A percentile compares a stretch with the other conserved stretches of the same genome.
These are phyloP conservation scores for zebrafish (Danio rerio) DNA, from an alignment of 2,113 vertebrate species.

Conservation along the genomic window GRCz12tu NC_133188.1:29421501-29422000, in stretches of 20 bases:
- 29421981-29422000: conserved; percentile 58
- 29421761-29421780: conserved; percentile 69
- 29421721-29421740: conserved; percentile 65
- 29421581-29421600: conserved; percentile 45
- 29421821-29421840: conserved; percentile 79
- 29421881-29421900: conserved; percentile 77
- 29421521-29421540: conserved; percentile 40
- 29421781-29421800: conserved; percentile 75
- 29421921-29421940: conserved; percentile 72
- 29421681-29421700: conserved; percentile 54
- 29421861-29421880: conserved; percentile 77
- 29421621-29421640: conserved; percentile 54
- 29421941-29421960: conserved; percentile 81
- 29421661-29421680: conserved; percentile 22
- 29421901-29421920: conserved; percentile 72
- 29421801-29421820: conserved; percentile 80
- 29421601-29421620: conserved; percentile 44
- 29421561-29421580: conserved; percentile 35
- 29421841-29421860: conserved; percentile 70
- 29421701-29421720: conserved; percentile 61
- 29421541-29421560: conserved; percentile 42
- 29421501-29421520: conserved; percentile 42
- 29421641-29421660: conserved; percentile 44
- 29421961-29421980: conserved; percentile 72
- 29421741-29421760: conserved; percentile 63